Evolutionary conservation across 2,113 vertebrate species (phyloP).

Genomic region (Spheniscus mendiculus): DNA sequence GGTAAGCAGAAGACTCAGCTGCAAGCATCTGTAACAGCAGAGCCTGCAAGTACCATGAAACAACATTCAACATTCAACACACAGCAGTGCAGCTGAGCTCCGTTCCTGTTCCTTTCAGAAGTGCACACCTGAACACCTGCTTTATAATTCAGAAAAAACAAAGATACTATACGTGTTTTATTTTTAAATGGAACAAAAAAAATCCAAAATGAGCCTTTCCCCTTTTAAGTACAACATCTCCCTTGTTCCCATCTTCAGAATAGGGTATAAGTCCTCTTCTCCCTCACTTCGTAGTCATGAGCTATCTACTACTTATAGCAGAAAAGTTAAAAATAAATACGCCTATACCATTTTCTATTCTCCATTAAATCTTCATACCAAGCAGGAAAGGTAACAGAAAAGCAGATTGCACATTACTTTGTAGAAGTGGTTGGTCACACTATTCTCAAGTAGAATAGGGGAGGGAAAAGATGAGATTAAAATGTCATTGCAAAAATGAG

Average conservation of each 20-base stretch:
- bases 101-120: background rate
- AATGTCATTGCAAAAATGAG: background rate
- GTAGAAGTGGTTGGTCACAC: background rate
- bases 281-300: background rate
- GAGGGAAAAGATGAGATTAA: constrained; percentile 12
- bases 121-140: background rate
- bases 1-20: background rate
- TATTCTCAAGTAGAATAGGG: background rate
- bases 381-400: background rate
- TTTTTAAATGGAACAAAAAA: background rate
- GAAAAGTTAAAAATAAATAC: background rate
- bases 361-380: background rate
- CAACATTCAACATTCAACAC: too few relatives aligned
- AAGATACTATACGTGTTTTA: background rate
- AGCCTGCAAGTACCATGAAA: background rate
- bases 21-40: background rate
- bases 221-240: background rate
- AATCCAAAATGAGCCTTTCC: background rate
- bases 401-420: background rate
- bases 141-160: background rate
- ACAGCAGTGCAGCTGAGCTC: rapidly evolving
- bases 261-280: background rate
- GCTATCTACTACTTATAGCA: background rate
- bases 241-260: background rate
- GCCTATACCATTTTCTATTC: background rate